A percentile compares a stretch with the other conserved stretches of the same genome.
Evolutionary conservation across 2,113 vertebrate genomes (phyloP).

Genomic region (Calypte anna): DNA sequence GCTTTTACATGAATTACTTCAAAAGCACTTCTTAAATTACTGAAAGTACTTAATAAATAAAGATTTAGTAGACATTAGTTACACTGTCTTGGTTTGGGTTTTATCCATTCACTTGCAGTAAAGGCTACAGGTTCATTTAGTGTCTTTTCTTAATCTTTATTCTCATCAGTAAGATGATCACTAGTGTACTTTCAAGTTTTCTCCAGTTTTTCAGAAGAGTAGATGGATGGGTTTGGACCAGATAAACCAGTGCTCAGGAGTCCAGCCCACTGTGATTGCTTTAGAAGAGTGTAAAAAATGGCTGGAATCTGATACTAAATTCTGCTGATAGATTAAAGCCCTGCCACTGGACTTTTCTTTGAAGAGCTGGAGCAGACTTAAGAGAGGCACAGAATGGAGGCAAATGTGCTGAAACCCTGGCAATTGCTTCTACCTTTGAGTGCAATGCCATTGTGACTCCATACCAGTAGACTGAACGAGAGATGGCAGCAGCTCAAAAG

Average conservation of each 20-base stretch:
- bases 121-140: not conserved
- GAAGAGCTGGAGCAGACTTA: not conserved
- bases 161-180: not conserved
- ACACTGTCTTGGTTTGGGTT: not conserved
- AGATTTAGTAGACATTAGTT: not conserved
- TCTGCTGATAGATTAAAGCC: fast-evolving
- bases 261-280: not conserved
- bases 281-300: not conserved
- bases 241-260: not conserved
- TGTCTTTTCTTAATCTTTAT: not conserved
- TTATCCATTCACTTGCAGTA: not conserved
- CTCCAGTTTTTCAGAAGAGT: not conserved
- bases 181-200: not conserved
- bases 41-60: not conserved
- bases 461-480: not conserved
- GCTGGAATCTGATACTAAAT: not conserved
- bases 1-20: not conserved
- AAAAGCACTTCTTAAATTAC: not conserved
- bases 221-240: not conserved
- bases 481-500: not conserved
- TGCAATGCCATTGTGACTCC: not conserved
- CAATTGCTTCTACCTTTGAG: fast-evolving
- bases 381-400: not conserved
- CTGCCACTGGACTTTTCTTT: fast-evolving
- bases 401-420: not conserved